Percentiles rank a stretch among this genome's conserved stretches.
phyloP scores from a whole-genome alignment of 1,140 invertebrate species.

The Lepidurus couesii region DNA sequence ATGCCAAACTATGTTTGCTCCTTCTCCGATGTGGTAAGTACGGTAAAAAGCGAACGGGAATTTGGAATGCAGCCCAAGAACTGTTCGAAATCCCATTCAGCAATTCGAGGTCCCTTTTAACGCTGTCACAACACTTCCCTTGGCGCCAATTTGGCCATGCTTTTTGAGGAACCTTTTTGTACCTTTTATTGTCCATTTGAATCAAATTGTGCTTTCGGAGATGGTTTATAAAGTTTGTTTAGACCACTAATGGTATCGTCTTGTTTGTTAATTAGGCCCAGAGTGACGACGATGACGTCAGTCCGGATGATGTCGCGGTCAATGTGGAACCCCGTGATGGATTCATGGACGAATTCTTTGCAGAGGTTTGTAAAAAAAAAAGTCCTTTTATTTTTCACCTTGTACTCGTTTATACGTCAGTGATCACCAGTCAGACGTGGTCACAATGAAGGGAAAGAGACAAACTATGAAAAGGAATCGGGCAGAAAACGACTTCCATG shows the following conservation, averaged over 20 bases:
- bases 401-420: background rate
- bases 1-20: too few species aligned
- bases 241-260: background rate
- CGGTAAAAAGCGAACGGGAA: too few species aligned
- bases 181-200: too few species aligned
- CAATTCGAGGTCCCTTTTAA: too few species aligned
- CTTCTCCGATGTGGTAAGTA: too few species aligned
- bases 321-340: conserved; percentile 79
- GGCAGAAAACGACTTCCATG: too few species aligned
- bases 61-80: too few species aligned
- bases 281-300: conserved; percentile 90
- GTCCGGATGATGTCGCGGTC: conserved; percentile 82
- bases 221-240: too few species aligned
- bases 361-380: conserved; percentile 60
- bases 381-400: background rate
- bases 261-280: conserved; percentile 61
- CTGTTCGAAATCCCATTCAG: too few species aligned
- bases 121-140: background rate
- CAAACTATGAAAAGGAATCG: background rate
- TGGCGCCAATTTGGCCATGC: background rate
- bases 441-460: background rate
- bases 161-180: too few species aligned
- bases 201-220: too few species aligned
- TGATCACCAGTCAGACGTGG: too few species aligned
- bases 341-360: conserved; percentile 97